A percentile compares a stretch with the other conserved stretches of the same genome.
phyloP scores from a whole-genome alignment of 2,888 invertebrate species.

The Leptinotarsa juncta region DNA sequence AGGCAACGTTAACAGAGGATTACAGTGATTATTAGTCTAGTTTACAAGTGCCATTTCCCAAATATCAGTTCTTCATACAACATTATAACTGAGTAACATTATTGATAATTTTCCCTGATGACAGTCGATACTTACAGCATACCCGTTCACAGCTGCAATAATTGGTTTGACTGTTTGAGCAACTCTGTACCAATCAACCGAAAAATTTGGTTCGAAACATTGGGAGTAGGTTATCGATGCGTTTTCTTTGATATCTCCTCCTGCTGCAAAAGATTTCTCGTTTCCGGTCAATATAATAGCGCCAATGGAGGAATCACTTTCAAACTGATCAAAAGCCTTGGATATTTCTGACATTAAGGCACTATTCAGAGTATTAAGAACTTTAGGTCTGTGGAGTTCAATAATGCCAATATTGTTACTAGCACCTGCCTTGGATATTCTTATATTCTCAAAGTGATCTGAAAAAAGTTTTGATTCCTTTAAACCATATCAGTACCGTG shows the following conservation, averaged over 20 bases:
- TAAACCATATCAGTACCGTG: neutral
- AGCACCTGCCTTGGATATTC: constrained; percentile 77
- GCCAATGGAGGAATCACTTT: constrained; percentile 78
- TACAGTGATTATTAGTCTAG: no score
- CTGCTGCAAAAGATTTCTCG: constrained; percentile 81
- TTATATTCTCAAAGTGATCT: constrained; percentile 79
- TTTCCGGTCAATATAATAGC: constrained; percentile 93
- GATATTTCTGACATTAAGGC: constrained; percentile 88
- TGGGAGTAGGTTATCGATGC: constrained; percentile 79
- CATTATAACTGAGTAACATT: no score
- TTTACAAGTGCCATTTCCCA: no score
- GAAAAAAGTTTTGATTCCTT: constrained; percentile 26
- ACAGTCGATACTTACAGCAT: constrained; percentile 81
- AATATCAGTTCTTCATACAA: no score
- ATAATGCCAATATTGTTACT: constrained; percentile 93
- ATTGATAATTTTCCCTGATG: no score
- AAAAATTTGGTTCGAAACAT: constrained; percentile 80
- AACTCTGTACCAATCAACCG: constrained; percentile 87
- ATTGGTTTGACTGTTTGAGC: constrained; percentile 86
- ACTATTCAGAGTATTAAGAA: constrained; percentile 93
- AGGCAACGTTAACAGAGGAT: no score
- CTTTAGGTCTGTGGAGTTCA: constrained; percentile 93
- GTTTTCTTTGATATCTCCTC: constrained; percentile 99
- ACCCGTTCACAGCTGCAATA: constrained; percentile 99
- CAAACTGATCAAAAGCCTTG: constrained; percentile 75